Evolutionary conservation across 2,113 vertebrate genomes (phyloP), one percentile per base, ranked within the genome.

Genomic region (Halcyon senegalensis): DNA sequence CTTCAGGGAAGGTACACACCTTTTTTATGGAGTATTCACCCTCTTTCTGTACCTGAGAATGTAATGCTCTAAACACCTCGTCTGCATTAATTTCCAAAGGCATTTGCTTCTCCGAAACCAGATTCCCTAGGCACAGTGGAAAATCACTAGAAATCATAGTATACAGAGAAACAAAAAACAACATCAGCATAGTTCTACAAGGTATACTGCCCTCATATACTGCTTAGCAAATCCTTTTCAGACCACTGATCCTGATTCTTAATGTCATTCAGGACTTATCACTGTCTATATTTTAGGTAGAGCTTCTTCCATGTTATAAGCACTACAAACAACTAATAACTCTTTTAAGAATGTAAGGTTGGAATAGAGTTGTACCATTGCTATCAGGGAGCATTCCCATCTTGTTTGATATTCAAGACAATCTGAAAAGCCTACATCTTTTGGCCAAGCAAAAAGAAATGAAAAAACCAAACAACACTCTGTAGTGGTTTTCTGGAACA

Each of bases 381-480:
- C 11, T 68, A 79, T 16, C 7, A 66, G 5, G 12, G 4, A 81
- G 19, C 33, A 44, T 89, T 77, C 6, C 4, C 21, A 72, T 7
- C 5, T 67, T 86, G 3, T 81, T 53, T 84, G 28, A 37, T 86
- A 59, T 23, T 74, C n/a, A 51, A 13, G 13, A 30, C 20, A 70
- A 62, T 28, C 25, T 53, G 48, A 58, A 81, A 91, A 88, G 2
- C 6, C 10, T 66, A 4, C 2, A 4, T n/a, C 23, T 39, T 92
- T 50, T 59, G 3, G 16, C 41, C 17, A 44, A 58, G 18, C 10
- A 53, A 11, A 53, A 62, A 46, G 17, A 62, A 72, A 66, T 6
- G 28, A 24, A 28, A 41, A 46, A 53, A 59, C 5, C 12, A 19
- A 23, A 33, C 0, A 0, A 6, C 7, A 59, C 21, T 55, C 12